Evolutionary conservation across 2,797 vertebrate species (phyloP).

Genomic region (Gobio occitaniae): DNA sequence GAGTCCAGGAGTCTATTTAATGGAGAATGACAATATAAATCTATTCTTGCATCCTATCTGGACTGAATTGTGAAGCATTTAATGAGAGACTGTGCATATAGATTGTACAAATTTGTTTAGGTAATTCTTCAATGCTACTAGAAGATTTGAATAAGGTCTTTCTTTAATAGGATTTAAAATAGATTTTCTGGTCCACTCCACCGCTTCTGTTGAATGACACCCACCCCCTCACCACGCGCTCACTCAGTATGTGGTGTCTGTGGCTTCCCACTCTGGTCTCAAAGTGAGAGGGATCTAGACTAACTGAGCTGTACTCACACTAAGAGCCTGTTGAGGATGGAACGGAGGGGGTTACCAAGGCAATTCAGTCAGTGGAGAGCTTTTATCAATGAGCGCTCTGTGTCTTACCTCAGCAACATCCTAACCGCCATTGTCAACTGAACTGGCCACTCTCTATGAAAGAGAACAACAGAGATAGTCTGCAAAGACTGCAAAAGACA

Average conservation of each 20-base stretch:
- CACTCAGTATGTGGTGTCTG: conserved; percentile 62
- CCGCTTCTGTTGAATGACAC: conserved; percentile 59
- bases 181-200: conserved; percentile 56
- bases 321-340: conserved; percentile 62
- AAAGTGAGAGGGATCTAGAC: conserved; percentile 52
- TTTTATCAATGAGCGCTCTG: conserved; percentile 69
- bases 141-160: conserved; percentile 42
- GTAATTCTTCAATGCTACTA: conserved; percentile 20
- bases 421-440: conserved; percentile 61
- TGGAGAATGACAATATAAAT: conserved; percentile 5
- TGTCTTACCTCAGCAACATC: conserved; percentile 64
- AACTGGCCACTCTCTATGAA: conserved; percentile 59
- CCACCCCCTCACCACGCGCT: conserved; percentile 64
- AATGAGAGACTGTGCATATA: background rate
- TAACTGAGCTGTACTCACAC: conserved; percentile 62
- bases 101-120: conserved; percentile 12
- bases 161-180: conserved; percentile 56
- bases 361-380: conserved; percentile 63
- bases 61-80: background rate
- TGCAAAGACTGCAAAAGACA: conserved; percentile 51
- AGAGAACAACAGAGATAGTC: conserved; percentile 53
- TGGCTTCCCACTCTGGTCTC: conserved; percentile 63
- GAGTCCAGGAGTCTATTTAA: conserved; percentile 34
- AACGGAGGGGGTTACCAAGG: conserved; percentile 64
- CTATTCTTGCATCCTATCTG: background rate